phyloP scores from a whole-genome alignment of 2,113 vertebrate genomes.

The Sminthopsis crassicaudata region DNA sequence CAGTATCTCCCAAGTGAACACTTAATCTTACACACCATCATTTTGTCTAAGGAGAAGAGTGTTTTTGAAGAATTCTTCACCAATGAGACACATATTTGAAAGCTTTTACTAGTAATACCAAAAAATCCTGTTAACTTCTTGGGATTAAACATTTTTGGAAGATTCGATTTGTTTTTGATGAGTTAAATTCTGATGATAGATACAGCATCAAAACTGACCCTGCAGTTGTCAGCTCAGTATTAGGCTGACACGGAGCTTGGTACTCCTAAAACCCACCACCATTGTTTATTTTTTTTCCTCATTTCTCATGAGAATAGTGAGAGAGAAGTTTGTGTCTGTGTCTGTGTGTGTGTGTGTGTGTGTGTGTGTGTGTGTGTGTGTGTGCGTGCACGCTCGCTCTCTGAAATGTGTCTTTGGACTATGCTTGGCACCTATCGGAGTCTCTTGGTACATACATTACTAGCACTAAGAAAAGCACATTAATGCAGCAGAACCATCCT shows the following conservation, averaged over 20 bases:
- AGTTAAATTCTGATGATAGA: slow-evolving; percentile 10
- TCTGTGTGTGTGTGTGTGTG: neutral
- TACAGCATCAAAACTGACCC: neutral
- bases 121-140: neutral
- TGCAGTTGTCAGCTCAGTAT: neutral
- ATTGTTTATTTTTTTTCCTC: neutral
- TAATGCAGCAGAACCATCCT: slow-evolving; percentile 47
- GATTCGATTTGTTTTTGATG: neutral
- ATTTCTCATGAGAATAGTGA: slow-evolving; percentile 8
- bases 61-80: slow-evolving; percentile 64
- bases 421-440: neutral
- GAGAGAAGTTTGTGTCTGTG: neutral
- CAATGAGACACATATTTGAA: neutral
- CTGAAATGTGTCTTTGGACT: neutral
- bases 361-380: neutral
- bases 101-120: slow-evolving; percentile 31
- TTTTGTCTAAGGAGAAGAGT: slow-evolving; percentile 51
- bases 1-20: slow-evolving; percentile 53
- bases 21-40: slow-evolving; percentile 61
- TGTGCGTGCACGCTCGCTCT: too few relatives aligned
- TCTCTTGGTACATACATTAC: slow-evolving; percentile 56
- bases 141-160: slow-evolving; percentile 63
- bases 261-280: neutral
- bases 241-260: neutral
- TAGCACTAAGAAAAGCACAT: slow-evolving; percentile 33